Evolutionary conservation across 2,888 invertebrate genomes (phyloP), one percentile per base, ranked within the genome.

Genomic region (Caenorhabditis becei): DNA sequence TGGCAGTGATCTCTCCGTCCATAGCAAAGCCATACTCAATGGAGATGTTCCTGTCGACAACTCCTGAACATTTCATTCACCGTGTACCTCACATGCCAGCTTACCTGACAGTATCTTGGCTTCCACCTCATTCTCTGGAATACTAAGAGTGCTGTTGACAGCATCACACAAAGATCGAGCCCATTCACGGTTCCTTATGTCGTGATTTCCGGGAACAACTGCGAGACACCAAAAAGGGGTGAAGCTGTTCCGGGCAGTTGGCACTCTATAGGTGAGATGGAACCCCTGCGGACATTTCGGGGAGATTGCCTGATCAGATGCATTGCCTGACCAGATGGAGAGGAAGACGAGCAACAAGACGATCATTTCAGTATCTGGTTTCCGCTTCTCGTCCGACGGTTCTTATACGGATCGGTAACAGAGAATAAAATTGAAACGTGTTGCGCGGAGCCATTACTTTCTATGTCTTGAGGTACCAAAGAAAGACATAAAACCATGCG

Each of bases 141-240:
- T 5, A 20, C 20, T 67, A 20, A 67, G 16, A 1, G 23, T 23
- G n/a, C 41, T 20, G 32, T 49, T 28, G 10, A 47, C 1, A 32
- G 1, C 8, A 8, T n/a, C 5, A 20, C 67, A 67, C 2, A 47
- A 1, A 0, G 32, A 20, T 1, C 56, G 20, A 28, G 67, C 67
- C 2, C 16, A 4, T 3, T 67, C 66, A 7, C 44, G 54, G 7
- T 53, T 41, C 1, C 23, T 20, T 2, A 35, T 14, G 20, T 35
- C 20, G 3, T 37, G 35, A 2, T 37, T 1, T 10, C 0, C 14
- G 26, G 23, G n/a, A 1, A 35, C 24, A 23, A 71, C 71, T 5
- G 28, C 44, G 3, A 71, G 10, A 5, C 71, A 71, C 62, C 62
- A 71, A 10, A 62, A 32, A 44, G 41, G 62, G 11, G 71, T 71